These are phyloP conservation scores for Salmo trutta DNA, from an alignment of 2,797 vertebrate species.

Conservation along the genomic window DNA sequence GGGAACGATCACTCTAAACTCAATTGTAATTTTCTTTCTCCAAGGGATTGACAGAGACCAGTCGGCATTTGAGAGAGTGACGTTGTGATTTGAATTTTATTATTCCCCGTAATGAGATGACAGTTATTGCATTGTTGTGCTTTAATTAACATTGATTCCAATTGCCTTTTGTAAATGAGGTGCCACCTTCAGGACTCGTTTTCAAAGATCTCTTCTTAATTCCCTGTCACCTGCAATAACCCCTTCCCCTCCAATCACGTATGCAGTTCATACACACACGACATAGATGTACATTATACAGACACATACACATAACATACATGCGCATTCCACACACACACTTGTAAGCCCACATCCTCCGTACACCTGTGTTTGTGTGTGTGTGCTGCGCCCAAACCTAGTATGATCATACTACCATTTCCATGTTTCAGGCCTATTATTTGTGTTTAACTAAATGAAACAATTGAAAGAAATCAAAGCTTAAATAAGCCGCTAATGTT, in stretches of 20 bases:
- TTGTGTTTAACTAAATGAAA: constrained; percentile 30
- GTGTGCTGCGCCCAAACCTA: not conserved
- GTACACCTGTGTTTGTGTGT: not conserved
- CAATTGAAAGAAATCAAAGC: constrained; percentile 37
- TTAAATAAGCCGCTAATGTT: constrained; percentile 27
- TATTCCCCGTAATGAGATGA: constrained; percentile 71
- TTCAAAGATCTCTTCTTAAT: constrained; percentile 66
- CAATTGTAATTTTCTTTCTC: constrained; percentile 53
- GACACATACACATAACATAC: not conserved
- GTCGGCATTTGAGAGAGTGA: constrained; percentile 73
- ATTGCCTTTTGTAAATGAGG: constrained; percentile 71
- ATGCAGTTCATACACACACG: not conserved
- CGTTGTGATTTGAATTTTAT: constrained; percentile 70
- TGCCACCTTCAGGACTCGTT: constrained; percentile 60
- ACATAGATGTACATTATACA: not conserved
- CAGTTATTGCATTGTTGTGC: constrained; percentile 74
- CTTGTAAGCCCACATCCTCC: no score
- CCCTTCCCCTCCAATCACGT: constrained; percentile 12
- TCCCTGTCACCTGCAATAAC: constrained; percentile 47
- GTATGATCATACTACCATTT: not conserved
- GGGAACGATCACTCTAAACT: constrained; percentile 45
- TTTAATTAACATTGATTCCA: constrained; percentile 77
- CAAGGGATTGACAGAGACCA: constrained; percentile 52
- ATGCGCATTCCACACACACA: not conserved
- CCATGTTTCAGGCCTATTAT: constrained; percentile 21